Conservation (phyloP, 1,140 invertebrate genomes). For the Saccostrea glomerata region DNA sequence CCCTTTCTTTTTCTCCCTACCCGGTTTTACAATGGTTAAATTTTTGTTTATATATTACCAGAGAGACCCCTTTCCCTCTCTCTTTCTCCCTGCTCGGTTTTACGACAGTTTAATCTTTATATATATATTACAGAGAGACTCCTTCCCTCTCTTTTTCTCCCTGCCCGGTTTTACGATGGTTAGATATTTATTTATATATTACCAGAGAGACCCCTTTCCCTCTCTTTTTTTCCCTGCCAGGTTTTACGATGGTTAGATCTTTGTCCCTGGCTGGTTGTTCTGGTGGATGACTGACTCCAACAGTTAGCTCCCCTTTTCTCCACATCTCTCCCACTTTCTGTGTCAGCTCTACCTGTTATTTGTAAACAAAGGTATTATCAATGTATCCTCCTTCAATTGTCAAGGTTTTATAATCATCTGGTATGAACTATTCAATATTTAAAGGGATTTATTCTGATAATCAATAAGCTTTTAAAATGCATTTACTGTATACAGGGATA, state of each 20-base stretch:
- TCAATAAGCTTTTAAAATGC: too few relatives aligned
- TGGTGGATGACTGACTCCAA: conserved; percentile 57
- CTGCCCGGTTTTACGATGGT: conserved; percentile 61
- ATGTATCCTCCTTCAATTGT: too few relatives aligned
- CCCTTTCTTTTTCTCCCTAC: conserved; percentile 60
- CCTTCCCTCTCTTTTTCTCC: conserved; percentile 62
- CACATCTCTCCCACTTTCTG: conserved; percentile 57
- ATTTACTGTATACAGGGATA: too few relatives aligned
- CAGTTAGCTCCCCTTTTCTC: conserved; percentile 49
- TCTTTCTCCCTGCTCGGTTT: conserved; percentile 61
- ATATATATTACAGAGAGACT: conserved; percentile 47
- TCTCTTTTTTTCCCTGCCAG: conserved; percentile 61
- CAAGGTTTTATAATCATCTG: too few relatives aligned
- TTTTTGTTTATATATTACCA: conserved; percentile 54
- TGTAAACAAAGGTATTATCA: background rate
- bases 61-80: conserved; percentile 59
- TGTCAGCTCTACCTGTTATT: conserved; percentile 50
- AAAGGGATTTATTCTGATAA: too few relatives aligned
- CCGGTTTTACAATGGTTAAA: conserved; percentile 60
- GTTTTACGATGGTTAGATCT: conserved; percentile 58
- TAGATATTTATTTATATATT: conserved; percentile 25
- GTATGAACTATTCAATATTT: too few relatives aligned
- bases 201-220: conserved; percentile 62
- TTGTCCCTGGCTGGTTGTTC: conserved; percentile 60
- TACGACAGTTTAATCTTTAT: conserved; percentile 50